phyloP scores from a whole-genome alignment of 2,113 vertebrate genomes.

The Alces alces region DNA sequence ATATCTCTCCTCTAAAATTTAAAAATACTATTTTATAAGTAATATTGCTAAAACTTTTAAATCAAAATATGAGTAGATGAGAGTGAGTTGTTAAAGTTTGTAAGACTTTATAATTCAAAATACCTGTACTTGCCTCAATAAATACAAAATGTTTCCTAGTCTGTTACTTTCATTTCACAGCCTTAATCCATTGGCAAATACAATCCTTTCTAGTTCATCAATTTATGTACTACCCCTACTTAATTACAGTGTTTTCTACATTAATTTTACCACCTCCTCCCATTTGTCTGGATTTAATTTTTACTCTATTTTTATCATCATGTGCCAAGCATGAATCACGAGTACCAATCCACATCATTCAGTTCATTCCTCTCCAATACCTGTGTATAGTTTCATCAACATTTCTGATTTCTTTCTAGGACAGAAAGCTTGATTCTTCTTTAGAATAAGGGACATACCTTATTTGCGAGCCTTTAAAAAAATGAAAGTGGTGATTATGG shows the following conservation, averaged over 20 bases:
- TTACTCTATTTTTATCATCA: background rate
- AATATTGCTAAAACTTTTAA: background rate
- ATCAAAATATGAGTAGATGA: background rate
- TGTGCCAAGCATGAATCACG: too few species aligned
- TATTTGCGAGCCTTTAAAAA: background rate
- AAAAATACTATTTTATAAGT: background rate
- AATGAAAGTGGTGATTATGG: background rate
- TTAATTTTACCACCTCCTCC: background rate
- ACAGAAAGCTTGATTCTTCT: background rate
- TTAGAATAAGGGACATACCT: background rate
- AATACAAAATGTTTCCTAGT: background rate
- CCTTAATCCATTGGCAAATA: background rate
- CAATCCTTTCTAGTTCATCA: background rate
- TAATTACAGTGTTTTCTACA: background rate
- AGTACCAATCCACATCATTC: background rate
- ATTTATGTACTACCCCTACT: background rate
- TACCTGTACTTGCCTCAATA: background rate
- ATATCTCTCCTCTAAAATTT: background rate
- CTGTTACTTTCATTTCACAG: background rate
- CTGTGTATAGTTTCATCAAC: background rate
- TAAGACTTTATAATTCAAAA: background rate
- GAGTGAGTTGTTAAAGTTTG: background rate
- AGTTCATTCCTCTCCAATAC: background rate
- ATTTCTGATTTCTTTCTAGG: background rate
- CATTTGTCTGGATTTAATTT: background rate